A percentile compares a stretch with the other conserved stretches of the same genome.
Conservation (phyloP, 53 echinoderm and acorn worm genomes). For the Paracentrotus lividus region DNA sequence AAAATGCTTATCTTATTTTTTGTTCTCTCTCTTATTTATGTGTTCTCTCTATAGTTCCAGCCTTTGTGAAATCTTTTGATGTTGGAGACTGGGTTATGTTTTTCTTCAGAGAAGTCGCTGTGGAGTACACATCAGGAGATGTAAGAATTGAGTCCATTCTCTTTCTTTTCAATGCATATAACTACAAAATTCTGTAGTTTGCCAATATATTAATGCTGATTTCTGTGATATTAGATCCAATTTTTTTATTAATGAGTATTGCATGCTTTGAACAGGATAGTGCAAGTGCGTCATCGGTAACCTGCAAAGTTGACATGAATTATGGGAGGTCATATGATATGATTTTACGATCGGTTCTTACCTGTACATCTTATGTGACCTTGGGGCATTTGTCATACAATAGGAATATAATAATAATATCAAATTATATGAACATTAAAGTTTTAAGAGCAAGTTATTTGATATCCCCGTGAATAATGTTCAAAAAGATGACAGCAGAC, state of each 20-base stretch:
- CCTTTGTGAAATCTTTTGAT: slow-evolving; percentile 93
- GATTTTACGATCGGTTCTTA: not conserved
- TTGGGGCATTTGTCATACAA: not conserved
- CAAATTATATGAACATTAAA: not conserved
- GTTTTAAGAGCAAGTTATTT: not conserved
- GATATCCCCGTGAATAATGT: not conserved
- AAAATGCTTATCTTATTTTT: not conserved
- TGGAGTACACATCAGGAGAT: slow-evolving; percentile 93
- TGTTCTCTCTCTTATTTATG: not conserved
- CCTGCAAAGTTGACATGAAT: not conserved
- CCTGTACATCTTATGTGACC: slow-evolving; percentile 3
- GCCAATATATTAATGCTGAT: not conserved
- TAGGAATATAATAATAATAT: not conserved
- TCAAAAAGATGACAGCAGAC: no score
- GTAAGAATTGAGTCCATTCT: slow-evolving; percentile 71
- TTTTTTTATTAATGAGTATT: not conserved
- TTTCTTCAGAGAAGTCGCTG: slow-evolving; percentile 94
- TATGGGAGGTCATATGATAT: not conserved
- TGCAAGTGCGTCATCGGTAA: not conserved
- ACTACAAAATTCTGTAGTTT: not conserved
- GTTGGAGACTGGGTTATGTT: slow-evolving; percentile 93
- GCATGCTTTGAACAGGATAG: not conserved
- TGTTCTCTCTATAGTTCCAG: slow-evolving; percentile 79
- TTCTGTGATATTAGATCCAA: not conserved
- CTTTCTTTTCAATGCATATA: not conserved